Base-by-base conservation (phyloP, 2,888 invertebrate genomes). In the Leptarthrus brevirostris region DNA sequence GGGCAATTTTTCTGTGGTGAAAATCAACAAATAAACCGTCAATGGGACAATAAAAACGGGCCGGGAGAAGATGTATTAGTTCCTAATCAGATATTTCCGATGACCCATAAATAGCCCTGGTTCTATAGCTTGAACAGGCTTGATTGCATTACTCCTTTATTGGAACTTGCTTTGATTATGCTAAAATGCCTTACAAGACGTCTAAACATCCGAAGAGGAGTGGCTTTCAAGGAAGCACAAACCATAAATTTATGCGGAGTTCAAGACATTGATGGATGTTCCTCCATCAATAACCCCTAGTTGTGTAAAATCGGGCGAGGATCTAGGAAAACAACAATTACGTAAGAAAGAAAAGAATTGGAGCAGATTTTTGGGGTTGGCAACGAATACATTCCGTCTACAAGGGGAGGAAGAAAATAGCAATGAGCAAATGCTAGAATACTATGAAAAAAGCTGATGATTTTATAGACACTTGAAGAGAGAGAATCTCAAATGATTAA, bases 141-240 rank as follows among this genome's bases (percentile, higher is more conserved):
- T 44, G 44, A 44, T 44, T 44, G 44, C 44, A 44, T 44, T 44
- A 44, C 16, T 44, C 44, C 44, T 44, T 44, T 44, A 44, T 44
- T 44, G 44, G n/a, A 44, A 44, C n/a, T 44, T 44, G 44, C 44
- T 44, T 44, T 44, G 44, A 44, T 44, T 44, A 44, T 44, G 44
- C n/a, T 44, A 44, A 44, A 44, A 44, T 44, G n/a, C 44, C 5
- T 44, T 44, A 44, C 44, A 44, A 44, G n/a, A 44, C 16, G 44
- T 44, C 44, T 44, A 5, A n/a, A 14, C 16, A 44, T 44, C 16
- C 44, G 30, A 8, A 30, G 44, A 8, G 44, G 44, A 4, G 8
- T 4, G 44, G 44, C 30, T 44, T 14, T 5, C 44, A 44, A 8
- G 44, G 44, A 44, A 44, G 44, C 44, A 44, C 44, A n/a, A 44